These are phyloP conservation scores for Desmodus rotundus DNA, from an alignment of 2,113 vertebrate genomes.

Conservation along the genomic window DNA sequence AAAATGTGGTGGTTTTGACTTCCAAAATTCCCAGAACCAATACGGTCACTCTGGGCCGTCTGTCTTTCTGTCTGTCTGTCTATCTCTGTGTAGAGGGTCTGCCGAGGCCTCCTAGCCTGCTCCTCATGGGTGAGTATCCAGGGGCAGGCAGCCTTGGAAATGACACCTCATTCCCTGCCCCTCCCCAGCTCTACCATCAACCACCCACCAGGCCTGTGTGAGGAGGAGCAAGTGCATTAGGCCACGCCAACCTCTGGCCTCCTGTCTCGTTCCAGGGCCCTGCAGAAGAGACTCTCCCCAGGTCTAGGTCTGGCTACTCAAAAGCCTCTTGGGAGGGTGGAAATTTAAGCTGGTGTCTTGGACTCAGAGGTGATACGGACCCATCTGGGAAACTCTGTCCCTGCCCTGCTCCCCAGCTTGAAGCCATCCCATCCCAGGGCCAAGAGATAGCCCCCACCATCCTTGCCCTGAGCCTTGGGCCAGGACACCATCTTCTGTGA, in stretches of 20 bases:
- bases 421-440: background rate
- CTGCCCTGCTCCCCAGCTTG: background rate
- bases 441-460: background rate
- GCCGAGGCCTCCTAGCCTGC: background rate
- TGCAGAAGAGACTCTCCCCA: background rate
- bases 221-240: background rate
- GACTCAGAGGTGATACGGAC: background rate
- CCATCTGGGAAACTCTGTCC: background rate
- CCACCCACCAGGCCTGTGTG: background rate
- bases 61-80: constrained; percentile 29
- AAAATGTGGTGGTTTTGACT: constrained; percentile 60
- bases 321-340: background rate
- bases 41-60: background rate
- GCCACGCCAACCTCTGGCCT: background rate
- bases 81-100: background rate
- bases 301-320: background rate
- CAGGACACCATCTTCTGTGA: background rate
- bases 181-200: background rate
- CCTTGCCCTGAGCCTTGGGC: background rate
- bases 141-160: background rate
- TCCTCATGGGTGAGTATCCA: background rate
- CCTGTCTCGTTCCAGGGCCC: background rate
- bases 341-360: background rate
- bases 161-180: background rate
- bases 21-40: constrained; percentile 60